phyloP scores from a whole-genome alignment of 2,797 vertebrate genomes.

The Nyctalus aviator region DNA sequence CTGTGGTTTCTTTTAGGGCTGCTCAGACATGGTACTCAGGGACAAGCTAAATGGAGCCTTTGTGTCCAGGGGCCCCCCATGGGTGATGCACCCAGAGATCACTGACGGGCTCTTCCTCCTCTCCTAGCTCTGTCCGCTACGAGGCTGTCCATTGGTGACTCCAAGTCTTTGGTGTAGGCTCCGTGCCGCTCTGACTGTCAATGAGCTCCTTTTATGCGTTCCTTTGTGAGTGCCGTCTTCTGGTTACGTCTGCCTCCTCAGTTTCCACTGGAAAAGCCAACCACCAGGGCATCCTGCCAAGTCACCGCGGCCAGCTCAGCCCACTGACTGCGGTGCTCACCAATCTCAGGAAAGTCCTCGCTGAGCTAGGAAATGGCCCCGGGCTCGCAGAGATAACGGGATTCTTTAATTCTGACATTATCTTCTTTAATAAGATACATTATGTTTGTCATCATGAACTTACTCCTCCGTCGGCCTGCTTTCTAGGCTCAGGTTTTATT shows the following conservation, averaged over 20 bases:
- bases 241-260: conserved; percentile 67
- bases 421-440: neutral
- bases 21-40: neutral
- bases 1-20: neutral
- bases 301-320: conserved; percentile 50
- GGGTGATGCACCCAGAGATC: conserved; percentile 51
- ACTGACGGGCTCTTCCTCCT: conserved; percentile 57
- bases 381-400: conserved; percentile 37
- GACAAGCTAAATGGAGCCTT: neutral
- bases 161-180: conserved; percentile 50
- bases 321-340: conserved; percentile 59
- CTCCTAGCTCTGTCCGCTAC: conserved; percentile 54
- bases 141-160: conserved; percentile 60
- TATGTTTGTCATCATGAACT: conserved; percentile 19
- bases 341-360: conserved; percentile 49
- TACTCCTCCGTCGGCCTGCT: conserved; percentile 15
- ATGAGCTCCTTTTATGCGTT: conserved; percentile 73
- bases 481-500: conserved; percentile 14
- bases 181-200: conserved; percentile 75
- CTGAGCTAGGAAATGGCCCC: conserved; percentile 38
- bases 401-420: conserved; percentile 17
- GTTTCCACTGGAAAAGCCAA: conserved; percentile 78
- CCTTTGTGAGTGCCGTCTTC: conserved; percentile 75
- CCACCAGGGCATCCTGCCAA: conserved; percentile 70
- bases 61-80: neutral